phyloP scores from a whole-genome alignment of 2,888 invertebrate species.

The Cephus spinipes region DNA sequence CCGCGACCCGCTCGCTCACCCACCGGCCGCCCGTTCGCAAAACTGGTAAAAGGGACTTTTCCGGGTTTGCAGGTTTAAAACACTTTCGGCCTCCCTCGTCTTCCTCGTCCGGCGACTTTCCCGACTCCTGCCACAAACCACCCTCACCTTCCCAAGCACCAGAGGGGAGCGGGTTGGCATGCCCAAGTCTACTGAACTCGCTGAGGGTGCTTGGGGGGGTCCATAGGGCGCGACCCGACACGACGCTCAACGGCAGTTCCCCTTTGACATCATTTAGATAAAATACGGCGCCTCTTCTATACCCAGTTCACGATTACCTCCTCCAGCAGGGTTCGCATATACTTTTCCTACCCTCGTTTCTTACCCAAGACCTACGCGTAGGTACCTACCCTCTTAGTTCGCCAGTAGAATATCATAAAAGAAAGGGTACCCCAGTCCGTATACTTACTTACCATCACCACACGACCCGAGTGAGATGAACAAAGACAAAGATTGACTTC shows the following conservation, averaged over 20 bases:
- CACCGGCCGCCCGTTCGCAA: neutral
- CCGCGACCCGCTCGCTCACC: neutral
- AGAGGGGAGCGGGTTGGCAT: neutral
- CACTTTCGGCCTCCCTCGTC: neutral
- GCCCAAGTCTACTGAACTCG: neutral
- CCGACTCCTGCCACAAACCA: neutral
- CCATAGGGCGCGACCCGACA: constrained; percentile 41
- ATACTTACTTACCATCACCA: neutral
- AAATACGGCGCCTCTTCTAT: constrained; percentile 47
- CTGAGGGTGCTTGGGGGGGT: constrained; percentile 23
- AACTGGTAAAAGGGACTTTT: neutral
- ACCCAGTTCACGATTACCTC: constrained; percentile 38
- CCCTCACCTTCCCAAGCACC: neutral
- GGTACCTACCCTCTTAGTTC: constrained; percentile 18
- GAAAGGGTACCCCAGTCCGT: constrained; percentile 2
- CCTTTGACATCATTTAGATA: constrained; percentile 62
- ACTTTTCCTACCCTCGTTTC: constrained; percentile 17
- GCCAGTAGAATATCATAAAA: constrained; percentile 44
- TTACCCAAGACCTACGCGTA: constrained; percentile 20
- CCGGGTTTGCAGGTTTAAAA: constrained; percentile 2
- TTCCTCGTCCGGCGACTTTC: neutral
- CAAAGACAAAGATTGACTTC: neutral
- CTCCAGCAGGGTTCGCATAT: constrained; percentile 21
- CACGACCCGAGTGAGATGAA: neutral
- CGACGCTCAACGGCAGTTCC: constrained; percentile 38